Conservation (phyloP, 2,888 invertebrate species). For the Abrostola tripartita region DNA sequence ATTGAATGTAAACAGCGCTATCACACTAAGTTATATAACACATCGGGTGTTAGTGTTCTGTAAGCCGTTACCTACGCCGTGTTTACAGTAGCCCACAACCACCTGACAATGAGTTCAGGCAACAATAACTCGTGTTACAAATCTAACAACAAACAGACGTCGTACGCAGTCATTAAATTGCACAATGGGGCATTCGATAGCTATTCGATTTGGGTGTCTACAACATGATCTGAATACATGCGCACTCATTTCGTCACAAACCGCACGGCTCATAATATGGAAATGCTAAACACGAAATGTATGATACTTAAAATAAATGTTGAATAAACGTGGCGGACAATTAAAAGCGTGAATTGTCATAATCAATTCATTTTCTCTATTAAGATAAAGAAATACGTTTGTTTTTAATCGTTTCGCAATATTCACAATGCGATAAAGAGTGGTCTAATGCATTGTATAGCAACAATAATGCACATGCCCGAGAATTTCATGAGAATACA, state of each 20-base stretch:
- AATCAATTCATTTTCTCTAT: conserved; percentile 22
- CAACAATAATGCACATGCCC: no score
- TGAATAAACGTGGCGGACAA: conserved; percentile 15
- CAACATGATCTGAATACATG: conserved; percentile 70
- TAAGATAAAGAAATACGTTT: conserved; percentile 22
- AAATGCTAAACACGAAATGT: conserved; percentile 21
- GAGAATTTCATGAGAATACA: no score
- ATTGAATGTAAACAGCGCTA: conserved; percentile 6
- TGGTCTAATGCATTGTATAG: neutral
- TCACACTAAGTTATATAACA: conserved; percentile 5
- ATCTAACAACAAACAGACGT: conserved; percentile 64
- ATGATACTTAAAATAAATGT: conserved; percentile 27
- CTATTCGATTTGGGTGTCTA: conserved; percentile 72
- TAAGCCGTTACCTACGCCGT: conserved; percentile 31
- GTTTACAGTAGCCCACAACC: conserved; percentile 47
- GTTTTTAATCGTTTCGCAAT: conserved; percentile 3
- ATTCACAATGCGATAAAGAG: neutral
- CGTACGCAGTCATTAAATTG: conserved; percentile 71
- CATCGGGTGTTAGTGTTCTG: conserved; percentile 16
- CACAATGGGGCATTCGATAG: conserved; percentile 79
- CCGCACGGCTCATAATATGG: conserved; percentile 30
- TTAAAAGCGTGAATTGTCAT: conserved; percentile 25
- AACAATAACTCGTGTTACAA: conserved; percentile 63
- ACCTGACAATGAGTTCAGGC: conserved; percentile 53
- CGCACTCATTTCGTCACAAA: conserved; percentile 65